These are phyloP conservation scores for Vulpes vulpes DNA, from an alignment of 2,113 vertebrate species.

Conservation along the genomic window DNA sequence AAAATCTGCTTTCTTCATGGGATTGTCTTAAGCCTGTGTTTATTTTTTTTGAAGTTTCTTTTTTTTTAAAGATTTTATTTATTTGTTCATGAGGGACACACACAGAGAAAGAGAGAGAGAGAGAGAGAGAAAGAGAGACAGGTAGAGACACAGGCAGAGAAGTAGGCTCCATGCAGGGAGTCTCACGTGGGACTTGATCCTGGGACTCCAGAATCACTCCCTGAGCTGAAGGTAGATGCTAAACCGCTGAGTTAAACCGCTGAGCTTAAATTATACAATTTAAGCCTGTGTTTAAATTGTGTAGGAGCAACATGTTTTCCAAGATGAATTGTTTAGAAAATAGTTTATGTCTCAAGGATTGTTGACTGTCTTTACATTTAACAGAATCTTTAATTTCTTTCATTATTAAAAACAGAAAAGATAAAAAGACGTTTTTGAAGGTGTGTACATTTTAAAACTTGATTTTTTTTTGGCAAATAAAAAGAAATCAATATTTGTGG, in stretches of 20 bases:
- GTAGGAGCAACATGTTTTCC: not conserved
- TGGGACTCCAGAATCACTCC: too few species aligned
- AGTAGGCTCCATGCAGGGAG: too few species aligned
- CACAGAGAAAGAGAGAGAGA: too few species aligned
- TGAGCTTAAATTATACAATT: not conserved
- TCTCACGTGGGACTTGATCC: too few species aligned
- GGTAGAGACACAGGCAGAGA: too few species aligned
- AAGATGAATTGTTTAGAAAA: slow-evolving; percentile 46
- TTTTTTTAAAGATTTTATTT: too few species aligned
- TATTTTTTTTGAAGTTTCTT: not conserved
- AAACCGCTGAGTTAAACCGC: too few species aligned
- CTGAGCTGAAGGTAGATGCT: too few species aligned
- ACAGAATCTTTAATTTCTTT: slow-evolving; percentile 19
- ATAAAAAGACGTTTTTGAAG: not conserved
- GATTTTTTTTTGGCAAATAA: not conserved
- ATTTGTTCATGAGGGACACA: too few species aligned
- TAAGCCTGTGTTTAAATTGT: slow-evolving; percentile 27
- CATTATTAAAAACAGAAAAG: slow-evolving; percentile 5
- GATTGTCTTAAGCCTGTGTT: not conserved
- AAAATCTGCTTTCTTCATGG: not conserved
- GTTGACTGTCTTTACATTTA: slow-evolving; percentile 27
- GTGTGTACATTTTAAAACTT: not conserved
- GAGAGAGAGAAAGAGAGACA: too few species aligned
- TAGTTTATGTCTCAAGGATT: slow-evolving; percentile 2
- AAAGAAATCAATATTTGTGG: not conserved